Conservation (phyloP, 2,113 vertebrate genomes). For the Malurus melanocephalus region DNA sequence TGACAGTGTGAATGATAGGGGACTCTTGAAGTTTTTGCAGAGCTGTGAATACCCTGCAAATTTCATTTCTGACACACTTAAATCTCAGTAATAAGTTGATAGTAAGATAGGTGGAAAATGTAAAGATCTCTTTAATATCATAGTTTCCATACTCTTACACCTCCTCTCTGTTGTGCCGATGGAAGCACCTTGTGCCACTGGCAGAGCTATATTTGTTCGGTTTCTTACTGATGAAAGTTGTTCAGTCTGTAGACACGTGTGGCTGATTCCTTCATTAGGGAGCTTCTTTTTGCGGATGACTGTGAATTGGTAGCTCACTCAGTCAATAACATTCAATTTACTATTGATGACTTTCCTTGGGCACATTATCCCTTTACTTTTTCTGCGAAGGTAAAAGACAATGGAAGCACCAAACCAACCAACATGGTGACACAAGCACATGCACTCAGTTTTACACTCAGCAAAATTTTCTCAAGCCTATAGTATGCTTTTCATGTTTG, state of each 20-base stretch:
- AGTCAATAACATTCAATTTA: slow-evolving; percentile 43
- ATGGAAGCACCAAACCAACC: not conserved
- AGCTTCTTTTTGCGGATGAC: slow-evolving; percentile 43
- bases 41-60: not conserved
- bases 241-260: slow-evolving; percentile 3
- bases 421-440: fast-evolving
- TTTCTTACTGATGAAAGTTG: slow-evolving; percentile 1
- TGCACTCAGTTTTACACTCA: not conserved
- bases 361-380: not conserved
- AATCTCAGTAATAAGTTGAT: not conserved
- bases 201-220: slow-evolving; percentile 9
- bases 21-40: not conserved
- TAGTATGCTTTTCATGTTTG: not conserved
- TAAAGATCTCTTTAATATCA: not conserved
- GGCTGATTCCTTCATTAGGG: slow-evolving; percentile 47
- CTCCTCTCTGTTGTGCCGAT: not conserved
- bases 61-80: not conserved
- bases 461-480: not conserved
- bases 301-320: slow-evolving; percentile 23
- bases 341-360: slow-evolving; percentile 20
- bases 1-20: not conserved
- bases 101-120: not conserved
- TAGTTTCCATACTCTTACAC: not conserved
- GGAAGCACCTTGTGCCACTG: not conserved
- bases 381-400: not conserved